phyloP scores from a whole-genome alignment of 92 coral and sea anemone species.

The Montipora capitata region DNA sequence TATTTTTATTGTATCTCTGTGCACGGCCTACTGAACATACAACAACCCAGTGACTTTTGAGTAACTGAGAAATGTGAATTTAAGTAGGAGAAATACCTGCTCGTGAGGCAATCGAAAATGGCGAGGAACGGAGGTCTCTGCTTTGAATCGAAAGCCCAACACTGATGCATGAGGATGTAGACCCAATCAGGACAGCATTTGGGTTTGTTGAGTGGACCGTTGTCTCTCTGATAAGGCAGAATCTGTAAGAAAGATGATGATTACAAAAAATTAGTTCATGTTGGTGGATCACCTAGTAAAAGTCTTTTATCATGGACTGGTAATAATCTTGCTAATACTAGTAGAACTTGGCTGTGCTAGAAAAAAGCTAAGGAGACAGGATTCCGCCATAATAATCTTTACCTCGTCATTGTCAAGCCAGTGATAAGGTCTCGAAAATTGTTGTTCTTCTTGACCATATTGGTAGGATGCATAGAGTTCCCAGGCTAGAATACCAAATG shows the following conservation, averaged over 20 bases:
- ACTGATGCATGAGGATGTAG: constrained; percentile 70
- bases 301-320: no score
- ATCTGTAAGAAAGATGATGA: background rate
- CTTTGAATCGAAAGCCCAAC: constrained; percentile 67
- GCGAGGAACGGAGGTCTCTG: constrained; percentile 81
- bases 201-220: constrained; percentile 27
- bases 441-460: constrained; percentile 6
- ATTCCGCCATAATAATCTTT: background rate
- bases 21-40: background rate
- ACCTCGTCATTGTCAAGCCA: constrained; percentile 2
- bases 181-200: constrained; percentile 79
- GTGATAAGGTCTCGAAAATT: background rate
- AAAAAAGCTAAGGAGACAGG: no score
- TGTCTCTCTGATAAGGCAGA: constrained; percentile 17
- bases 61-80: background rate
- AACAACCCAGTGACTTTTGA: background rate
- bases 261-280: no score
- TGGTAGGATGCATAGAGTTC: constrained; percentile 48
- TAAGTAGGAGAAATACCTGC: constrained; percentile 33
- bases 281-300: background rate
- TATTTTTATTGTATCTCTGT: no score
- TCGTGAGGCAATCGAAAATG: constrained; percentile 74
- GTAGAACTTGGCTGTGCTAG: no score
- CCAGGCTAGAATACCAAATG: constrained; percentile 73
- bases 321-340: no score